Conservation (phyloP, 2,113 vertebrate genomes). For the Gorsachius goisagi region DNA sequence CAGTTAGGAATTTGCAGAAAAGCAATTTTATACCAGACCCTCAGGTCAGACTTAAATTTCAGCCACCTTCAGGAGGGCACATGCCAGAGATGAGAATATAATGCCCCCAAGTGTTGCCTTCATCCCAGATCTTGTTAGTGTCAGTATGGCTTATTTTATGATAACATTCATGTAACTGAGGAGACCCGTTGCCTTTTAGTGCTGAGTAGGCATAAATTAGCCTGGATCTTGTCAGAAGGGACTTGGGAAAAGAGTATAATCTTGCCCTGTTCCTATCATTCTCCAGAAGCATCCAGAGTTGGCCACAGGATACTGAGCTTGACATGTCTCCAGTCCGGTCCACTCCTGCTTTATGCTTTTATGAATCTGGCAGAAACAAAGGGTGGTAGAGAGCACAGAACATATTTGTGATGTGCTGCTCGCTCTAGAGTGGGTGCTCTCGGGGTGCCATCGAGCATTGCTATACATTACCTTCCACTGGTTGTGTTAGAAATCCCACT, state of each 20-base stretch:
- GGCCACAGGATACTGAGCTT: neutral
- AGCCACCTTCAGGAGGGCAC: neutral
- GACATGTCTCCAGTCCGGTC: neutral
- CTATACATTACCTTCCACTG: neutral
- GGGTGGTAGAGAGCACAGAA: neutral
- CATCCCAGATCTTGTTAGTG: neutral
- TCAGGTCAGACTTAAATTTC: neutral
- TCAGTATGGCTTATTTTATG: neutral
- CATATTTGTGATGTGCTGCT: neutral
- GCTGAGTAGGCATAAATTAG: neutral
- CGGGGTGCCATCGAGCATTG: neutral
- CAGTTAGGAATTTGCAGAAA: neutral
- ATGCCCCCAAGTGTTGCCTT: neutral
- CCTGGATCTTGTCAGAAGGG: neutral
- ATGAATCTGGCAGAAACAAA: neutral
- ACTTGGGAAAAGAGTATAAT: neutral
- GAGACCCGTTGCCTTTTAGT: neutral
- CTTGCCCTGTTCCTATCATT: neutral
- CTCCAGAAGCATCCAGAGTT: neutral
- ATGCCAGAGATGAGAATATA: neutral
- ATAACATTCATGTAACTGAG: neutral
- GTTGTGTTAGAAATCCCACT: neutral
- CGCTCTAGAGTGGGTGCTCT: neutral
- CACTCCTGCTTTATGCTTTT: neutral
- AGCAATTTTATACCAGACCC: neutral